Conservation (phyloP, 2,797 vertebrate genomes). For the Leptoclinus maculatus region DNA sequence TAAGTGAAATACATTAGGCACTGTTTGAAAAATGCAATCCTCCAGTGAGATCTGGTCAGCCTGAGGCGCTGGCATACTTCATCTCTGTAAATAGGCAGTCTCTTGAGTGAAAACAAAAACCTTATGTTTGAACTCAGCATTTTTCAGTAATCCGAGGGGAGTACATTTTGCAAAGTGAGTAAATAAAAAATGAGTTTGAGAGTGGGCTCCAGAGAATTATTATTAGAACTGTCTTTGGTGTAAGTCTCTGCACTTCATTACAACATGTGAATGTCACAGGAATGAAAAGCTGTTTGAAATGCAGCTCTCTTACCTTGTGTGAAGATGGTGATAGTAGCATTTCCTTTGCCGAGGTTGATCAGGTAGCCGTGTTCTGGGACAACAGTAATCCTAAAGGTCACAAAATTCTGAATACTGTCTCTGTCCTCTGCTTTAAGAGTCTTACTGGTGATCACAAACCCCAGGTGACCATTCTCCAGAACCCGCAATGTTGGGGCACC, state of each 20-base stretch:
- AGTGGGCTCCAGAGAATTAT: conserved; percentile 32
- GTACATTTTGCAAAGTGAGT: conserved; percentile 42
- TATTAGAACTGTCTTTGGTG: conserved; percentile 15
- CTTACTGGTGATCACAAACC: conserved; percentile 95
- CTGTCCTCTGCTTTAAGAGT: conserved; percentile 92
- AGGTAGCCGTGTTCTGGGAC: conserved; percentile 90
- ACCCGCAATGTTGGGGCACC: conserved; percentile 89
- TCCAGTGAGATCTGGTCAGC: conserved; percentile 51
- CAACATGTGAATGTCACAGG: conserved; percentile 35
- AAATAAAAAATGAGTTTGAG: conserved; percentile 45
- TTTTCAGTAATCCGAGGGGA: conserved; percentile 47
- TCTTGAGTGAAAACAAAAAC: conserved; percentile 63
- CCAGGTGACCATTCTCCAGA: conserved; percentile 88
- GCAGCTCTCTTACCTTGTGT: conserved; percentile 90
- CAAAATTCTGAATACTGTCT: conserved; percentile 87
- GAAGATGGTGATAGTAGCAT: conserved; percentile 91
- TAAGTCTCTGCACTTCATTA: conserved; percentile 23
- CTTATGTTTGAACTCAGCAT: conserved; percentile 45
- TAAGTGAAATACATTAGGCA: conserved; percentile 44
- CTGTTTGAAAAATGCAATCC: conserved; percentile 51
- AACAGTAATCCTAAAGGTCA: conserved; percentile 88
- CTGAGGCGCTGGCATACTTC: conserved; percentile 59
- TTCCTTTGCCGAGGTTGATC: conserved; percentile 92
- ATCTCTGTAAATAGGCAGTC: conserved; percentile 59
- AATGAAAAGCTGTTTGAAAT: conserved; percentile 20